A percentile compares a stretch with the other conserved stretches of the same genome.
Evolutionary conservation across 1,140 invertebrate genomes (phyloP).

Genomic region (Thaumetopoea pityocampa): DNA sequence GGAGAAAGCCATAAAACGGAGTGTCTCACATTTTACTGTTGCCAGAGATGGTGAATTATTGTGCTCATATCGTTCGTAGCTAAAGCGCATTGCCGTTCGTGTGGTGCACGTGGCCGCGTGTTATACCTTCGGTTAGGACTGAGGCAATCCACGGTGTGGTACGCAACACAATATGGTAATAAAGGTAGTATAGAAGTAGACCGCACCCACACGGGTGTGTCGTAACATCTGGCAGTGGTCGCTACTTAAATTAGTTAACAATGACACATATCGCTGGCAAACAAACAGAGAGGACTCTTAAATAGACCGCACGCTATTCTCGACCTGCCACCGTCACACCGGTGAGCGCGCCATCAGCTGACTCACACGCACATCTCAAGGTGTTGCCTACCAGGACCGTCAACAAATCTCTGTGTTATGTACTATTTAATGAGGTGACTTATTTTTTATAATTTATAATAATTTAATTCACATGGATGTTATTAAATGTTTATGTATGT

Average conservation of each 20-base stretch:
- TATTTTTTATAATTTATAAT: too few relatives aligned
- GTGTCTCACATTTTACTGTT: constrained; percentile 46
- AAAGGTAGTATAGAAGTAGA: constrained; percentile 32
- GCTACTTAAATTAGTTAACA: constrained; percentile 76
- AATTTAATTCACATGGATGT: too few relatives aligned
- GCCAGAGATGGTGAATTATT: constrained; percentile 41
- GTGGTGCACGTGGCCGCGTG: too few relatives aligned
- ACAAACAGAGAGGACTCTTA: constrained; percentile 68
- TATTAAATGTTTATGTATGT: too few relatives aligned
- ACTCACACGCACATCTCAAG: constrained; percentile 68
- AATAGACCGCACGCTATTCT: constrained; percentile 71
- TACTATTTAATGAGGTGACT: too few relatives aligned
- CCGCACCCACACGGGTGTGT: constrained; percentile 41
- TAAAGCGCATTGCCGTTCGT: too few relatives aligned
- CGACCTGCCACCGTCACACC: constrained; percentile 56
- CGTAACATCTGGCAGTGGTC: constrained; percentile 67
- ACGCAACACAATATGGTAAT: constrained; percentile 21
- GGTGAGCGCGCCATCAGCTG: constrained; percentile 61
- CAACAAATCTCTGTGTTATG: too few relatives aligned
- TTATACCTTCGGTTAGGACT: too few relatives aligned
- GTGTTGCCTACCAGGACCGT: constrained; percentile 47
- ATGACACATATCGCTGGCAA: constrained; percentile 75
- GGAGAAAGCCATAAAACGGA: too few relatives aligned
- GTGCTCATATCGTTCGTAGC: constrained; percentile 39
- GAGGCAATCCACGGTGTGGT: too few relatives aligned